Percentiles rank a stretch among this genome's conserved stretches.
phyloP scores from a whole-genome alignment of 2,888 invertebrate genomes.

The Philereme transversata region DNA sequence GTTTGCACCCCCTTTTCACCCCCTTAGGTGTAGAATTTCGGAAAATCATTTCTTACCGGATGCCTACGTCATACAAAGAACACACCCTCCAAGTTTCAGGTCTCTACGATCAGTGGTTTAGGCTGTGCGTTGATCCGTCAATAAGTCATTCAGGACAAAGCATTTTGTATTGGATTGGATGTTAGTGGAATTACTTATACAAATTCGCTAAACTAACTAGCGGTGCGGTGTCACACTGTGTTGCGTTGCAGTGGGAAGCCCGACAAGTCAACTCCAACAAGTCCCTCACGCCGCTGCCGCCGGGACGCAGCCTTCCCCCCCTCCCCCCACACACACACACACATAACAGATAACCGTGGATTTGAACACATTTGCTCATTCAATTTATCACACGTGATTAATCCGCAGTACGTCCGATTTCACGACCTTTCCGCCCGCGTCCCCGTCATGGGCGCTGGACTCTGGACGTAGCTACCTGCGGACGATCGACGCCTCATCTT shows the following conservation, averaged over 20 bases:
- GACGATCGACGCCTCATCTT: neutral
- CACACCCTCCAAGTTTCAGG: too few relatives aligned
- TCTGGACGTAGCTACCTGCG: neutral
- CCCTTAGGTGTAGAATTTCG: too few relatives aligned
- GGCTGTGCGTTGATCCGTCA: too few relatives aligned
- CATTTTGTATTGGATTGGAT: too few relatives aligned
- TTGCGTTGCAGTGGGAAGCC: conserved; percentile 22
- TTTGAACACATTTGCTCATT: conserved; percentile 24
- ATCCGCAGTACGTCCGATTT: conserved; percentile 26
- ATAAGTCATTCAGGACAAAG: too few relatives aligned
- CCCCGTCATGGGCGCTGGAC: conserved; percentile 19
- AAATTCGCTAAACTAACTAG: neutral
- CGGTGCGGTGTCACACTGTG: neutral
- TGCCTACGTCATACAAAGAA: too few relatives aligned
- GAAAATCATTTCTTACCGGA: too few relatives aligned
- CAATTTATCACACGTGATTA: conserved; percentile 31
- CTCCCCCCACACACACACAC: too few relatives aligned
- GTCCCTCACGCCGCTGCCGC: conserved; percentile 5
- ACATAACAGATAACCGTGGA: conserved; percentile 17
- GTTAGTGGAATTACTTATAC: neutral
- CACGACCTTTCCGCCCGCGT: conserved; percentile 20
- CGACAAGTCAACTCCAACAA: conserved; percentile 30
- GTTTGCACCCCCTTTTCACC: too few relatives aligned
- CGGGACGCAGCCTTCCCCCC: conserved; percentile 8
- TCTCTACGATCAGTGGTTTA: too few relatives aligned